Conservation (phyloP, 2,888 invertebrate genomes). For the Mimumesa dahlbomi region DNA sequence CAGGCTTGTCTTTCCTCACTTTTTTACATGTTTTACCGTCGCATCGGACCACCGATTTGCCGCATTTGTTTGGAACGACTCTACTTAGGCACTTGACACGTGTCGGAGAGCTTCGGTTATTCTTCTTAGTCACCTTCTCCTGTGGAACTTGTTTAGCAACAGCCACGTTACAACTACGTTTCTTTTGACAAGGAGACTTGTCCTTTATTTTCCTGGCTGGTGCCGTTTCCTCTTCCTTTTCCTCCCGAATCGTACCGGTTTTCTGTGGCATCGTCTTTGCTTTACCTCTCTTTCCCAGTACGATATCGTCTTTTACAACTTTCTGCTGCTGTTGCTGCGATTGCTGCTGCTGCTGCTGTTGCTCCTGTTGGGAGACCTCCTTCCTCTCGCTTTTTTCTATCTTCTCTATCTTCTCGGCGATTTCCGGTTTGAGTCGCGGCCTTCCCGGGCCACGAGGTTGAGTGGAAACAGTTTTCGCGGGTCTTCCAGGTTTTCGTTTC, state of each 20-base stretch:
- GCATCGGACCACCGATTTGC: constrained; percentile 58
- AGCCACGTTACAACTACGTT: constrained; percentile 50
- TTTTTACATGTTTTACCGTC: constrained; percentile 66
- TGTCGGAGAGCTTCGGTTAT: constrained; percentile 50
- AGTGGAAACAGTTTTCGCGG: constrained; percentile 80
- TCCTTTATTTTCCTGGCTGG: constrained; percentile 54
- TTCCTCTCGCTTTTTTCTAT: constrained; percentile 67
- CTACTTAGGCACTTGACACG: constrained; percentile 74
- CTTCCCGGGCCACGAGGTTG: constrained; percentile 82
- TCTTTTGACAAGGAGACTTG: constrained; percentile 61
- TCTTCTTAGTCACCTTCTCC: constrained; percentile 48
- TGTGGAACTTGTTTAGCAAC: constrained; percentile 47
- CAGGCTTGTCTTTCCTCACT: constrained; percentile 68
- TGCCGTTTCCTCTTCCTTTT: constrained; percentile 45
- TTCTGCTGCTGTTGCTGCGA: constrained; percentile 18
- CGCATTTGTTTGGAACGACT: constrained; percentile 58
- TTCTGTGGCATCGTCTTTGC: constrained; percentile 40
- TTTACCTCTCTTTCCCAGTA: constrained; percentile 44
- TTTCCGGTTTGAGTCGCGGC: constrained; percentile 76
- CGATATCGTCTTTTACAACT: constrained; percentile 45
- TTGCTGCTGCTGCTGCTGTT: constrained; percentile 5
- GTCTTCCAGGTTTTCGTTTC: constrained; percentile 87
- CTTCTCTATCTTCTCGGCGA: constrained; percentile 73
- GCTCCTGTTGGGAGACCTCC: constrained; percentile 32
- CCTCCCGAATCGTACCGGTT: constrained; percentile 20